phyloP scores from a whole-genome alignment of 2,888 invertebrate genomes.

The Dynastes grantii region DNA sequence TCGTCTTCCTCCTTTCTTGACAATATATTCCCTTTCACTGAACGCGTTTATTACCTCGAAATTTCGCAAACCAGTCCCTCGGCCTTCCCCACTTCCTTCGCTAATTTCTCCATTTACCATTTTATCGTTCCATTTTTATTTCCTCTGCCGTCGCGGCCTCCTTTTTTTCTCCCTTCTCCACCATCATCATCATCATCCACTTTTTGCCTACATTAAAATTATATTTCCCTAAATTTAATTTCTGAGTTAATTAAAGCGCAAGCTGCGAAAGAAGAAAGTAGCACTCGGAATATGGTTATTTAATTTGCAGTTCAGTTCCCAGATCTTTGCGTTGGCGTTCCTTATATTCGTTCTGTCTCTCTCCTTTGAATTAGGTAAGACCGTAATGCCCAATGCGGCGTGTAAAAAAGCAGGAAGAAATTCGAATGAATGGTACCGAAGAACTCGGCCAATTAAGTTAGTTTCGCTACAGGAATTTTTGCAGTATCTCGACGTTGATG shows the following conservation, averaged over 20 bases:
- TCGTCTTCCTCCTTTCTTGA: no score
- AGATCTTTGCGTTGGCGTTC: background rate
- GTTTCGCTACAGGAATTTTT: no score
- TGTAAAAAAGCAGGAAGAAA: no score
- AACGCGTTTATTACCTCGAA: no score
- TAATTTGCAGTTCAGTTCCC: conserved; percentile 14
- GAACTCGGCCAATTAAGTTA: no score
- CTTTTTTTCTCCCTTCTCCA: background rate
- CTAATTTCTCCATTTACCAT: background rate
- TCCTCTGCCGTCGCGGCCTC: background rate
- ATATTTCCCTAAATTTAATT: conserved; percentile 27
- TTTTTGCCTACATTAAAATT: conserved; percentile 18
- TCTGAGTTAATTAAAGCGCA: conserved; percentile 20
- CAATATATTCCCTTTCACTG: no score
- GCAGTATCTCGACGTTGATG: no score
- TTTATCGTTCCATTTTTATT: background rate
- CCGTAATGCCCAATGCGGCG: no score
- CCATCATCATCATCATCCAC: background rate
- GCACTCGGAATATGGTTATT: conserved; percentile 32
- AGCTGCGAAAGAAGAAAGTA: conserved; percentile 2
- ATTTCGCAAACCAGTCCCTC: no score
- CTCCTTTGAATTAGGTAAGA: background rate
- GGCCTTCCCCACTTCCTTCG: background rate
- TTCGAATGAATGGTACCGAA: no score
- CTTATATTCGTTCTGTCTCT: background rate